Conservation (phyloP, 1,140 invertebrate genomes). For the Zaprionus capensis region DNA sequence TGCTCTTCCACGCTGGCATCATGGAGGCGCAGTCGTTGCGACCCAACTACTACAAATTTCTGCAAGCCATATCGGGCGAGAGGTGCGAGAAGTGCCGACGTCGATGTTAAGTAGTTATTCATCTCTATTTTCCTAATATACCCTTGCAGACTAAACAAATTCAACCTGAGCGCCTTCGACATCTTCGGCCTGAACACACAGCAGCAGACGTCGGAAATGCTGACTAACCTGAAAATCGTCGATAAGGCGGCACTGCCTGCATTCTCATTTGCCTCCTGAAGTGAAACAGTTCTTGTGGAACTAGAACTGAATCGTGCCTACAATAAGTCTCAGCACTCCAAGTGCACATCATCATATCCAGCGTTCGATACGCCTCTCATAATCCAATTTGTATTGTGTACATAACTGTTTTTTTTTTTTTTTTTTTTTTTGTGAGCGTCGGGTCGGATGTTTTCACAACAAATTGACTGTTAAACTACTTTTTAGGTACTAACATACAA, state of each 20-base stretch:
- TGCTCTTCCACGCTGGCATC: conserved; percentile 92
- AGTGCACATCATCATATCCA: conserved; percentile 42
- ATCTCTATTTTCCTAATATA: conserved; percentile 16
- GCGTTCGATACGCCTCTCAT: conserved; percentile 34
- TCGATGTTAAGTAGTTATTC: conserved; percentile 21
- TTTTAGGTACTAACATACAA: conserved; percentile 18
- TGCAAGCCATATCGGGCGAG: conserved; percentile 90
- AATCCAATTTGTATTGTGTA: conserved; percentile 3
- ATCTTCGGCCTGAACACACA: conserved; percentile 86
- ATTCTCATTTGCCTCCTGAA: conserved; percentile 64
- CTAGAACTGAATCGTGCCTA: conserved; percentile 28
- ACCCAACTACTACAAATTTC: conserved; percentile 93
- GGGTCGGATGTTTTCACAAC: conserved; percentile 30
- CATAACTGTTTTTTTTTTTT: too few relatives aligned
- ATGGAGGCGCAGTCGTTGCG: conserved; percentile 91
- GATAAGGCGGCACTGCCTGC: conserved; percentile 59
- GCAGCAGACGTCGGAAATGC: conserved; percentile 84
- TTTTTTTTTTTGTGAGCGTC: too few relatives aligned
- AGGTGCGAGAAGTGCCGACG: conserved; percentile 82
- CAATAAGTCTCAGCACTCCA: conserved; percentile 43
- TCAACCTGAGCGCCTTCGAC: conserved; percentile 85
- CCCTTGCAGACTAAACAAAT: conserved; percentile 61
- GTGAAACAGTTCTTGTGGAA: conserved; percentile 1
- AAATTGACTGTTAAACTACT: conserved; percentile 33
- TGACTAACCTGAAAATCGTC: conserved; percentile 69